phyloP scores from a whole-genome alignment of 2,797 vertebrate species.

The Gymnoscopelus braueri region DNA sequence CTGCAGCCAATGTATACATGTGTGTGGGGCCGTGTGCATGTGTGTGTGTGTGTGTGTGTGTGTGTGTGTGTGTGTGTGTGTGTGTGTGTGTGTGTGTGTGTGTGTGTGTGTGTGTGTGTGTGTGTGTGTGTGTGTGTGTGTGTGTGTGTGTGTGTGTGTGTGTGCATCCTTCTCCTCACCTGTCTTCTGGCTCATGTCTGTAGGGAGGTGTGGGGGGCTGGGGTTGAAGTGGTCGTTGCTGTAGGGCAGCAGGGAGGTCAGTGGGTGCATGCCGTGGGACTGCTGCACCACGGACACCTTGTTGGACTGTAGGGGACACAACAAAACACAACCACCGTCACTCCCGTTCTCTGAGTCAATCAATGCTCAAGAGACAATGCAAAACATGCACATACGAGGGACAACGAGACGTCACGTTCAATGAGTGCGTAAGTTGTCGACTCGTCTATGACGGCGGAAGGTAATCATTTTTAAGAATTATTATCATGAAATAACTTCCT shows the following conservation, averaged over 20 bases:
- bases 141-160: not conserved
- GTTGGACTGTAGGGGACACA: constrained; percentile 86
- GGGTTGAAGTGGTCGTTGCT: constrained; percentile 96
- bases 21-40: no score
- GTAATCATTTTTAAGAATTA: no score
- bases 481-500: no score
- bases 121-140: not conserved
- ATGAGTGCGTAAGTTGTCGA: no score
- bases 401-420: no score
- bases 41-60: not conserved
- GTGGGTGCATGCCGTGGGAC: constrained; percentile 91
- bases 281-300: constrained; percentile 97
- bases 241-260: constrained; percentile 94
- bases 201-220: constrained; percentile 88
- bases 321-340: no score
- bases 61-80: not conserved
- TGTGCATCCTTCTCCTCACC: constrained; percentile 74
- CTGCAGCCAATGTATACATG: constrained; percentile 64
- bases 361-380: no score
- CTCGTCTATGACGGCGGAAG: no score
- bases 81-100: constrained; percentile 11
- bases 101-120: not conserved
- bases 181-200: constrained; percentile 97
- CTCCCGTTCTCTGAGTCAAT: no score
- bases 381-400: no score